Evolutionary conservation across 2,797 vertebrate species (phyloP).

Genomic region (Sebastes ruberrimus): DNA sequence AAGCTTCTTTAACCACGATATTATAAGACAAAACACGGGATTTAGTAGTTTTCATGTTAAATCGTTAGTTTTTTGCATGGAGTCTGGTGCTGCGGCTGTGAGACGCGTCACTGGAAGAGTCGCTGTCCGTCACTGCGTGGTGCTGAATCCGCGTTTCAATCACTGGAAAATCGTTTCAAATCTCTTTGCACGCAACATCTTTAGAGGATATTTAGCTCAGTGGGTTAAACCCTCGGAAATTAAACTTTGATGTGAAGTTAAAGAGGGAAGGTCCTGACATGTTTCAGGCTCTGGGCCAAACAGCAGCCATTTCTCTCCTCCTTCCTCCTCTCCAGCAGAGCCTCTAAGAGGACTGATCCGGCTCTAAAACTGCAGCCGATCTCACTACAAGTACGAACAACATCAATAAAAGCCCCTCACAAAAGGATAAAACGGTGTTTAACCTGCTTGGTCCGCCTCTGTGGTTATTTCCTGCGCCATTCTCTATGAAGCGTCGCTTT

Average conservation of each 20-base stretch:
- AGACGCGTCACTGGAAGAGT: neutral
- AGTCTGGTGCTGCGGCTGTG: neutral
- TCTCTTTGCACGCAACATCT: neutral
- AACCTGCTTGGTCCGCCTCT: slow-evolving; percentile 54
- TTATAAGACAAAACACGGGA: accelerated
- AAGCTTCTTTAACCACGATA: neutral
- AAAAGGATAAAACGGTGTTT: neutral
- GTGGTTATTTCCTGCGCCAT: slow-evolving; percentile 51
- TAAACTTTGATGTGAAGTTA: slow-evolving; percentile 42
- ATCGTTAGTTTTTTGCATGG: accelerated
- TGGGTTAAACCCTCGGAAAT: slow-evolving; percentile 45
- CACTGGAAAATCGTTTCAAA: neutral
- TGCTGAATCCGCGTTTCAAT: slow-evolving; percentile 84
- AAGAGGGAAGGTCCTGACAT: slow-evolving; percentile 26
- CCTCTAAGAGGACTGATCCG: neutral
- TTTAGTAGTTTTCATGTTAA: accelerated
- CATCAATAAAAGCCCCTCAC: neutral
- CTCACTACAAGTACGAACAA: neutral
- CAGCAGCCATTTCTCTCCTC: slow-evolving; percentile 40
- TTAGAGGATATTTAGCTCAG: neutral
- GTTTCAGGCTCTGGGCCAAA: slow-evolving; percentile 11
- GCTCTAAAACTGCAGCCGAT: neutral
- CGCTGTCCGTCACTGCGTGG: slow-evolving; percentile 85
- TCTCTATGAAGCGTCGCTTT: neutral
- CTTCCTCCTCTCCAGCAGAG: neutral